These are phyloP conservation scores for Drosophila flavopinicola DNA, from an alignment of 2,888 invertebrate species.

Conservation along the genomic window DNA sequence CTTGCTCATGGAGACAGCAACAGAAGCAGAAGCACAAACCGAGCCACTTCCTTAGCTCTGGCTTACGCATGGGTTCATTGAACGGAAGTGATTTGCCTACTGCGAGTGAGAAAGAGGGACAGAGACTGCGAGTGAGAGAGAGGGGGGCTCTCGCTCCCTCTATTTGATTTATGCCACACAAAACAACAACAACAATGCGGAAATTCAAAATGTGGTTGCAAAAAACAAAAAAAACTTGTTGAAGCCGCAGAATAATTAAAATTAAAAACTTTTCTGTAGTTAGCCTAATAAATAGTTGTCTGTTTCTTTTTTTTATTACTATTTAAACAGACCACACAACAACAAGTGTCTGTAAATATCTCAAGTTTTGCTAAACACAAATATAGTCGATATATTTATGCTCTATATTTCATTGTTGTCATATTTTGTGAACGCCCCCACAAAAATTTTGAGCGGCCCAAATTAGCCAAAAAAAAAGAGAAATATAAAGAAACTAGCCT, in stretches of 20 bases:
- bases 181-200: slow-evolving; percentile 27
- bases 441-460: slow-evolving; percentile 36
- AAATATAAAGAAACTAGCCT: slow-evolving; percentile 13
- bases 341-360: slow-evolving; percentile 35
- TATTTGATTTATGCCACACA: slow-evolving; percentile 45
- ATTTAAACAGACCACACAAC: too few species aligned
- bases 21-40: slow-evolving; percentile 34
- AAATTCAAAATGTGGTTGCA: slow-evolving; percentile 34
- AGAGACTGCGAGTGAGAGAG: slow-evolving; percentile 2
- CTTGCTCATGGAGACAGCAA: slow-evolving; percentile 38
- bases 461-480: slow-evolving; percentile 40
- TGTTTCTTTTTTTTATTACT: too few species aligned
- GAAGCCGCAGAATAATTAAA: background rate
- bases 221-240: slow-evolving; percentile 1
- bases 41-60: slow-evolving; percentile 62
- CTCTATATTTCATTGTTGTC: slow-evolving; percentile 60
- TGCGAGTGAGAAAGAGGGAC: slow-evolving; percentile 7
- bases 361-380: slow-evolving; percentile 1
- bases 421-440: slow-evolving; percentile 55
- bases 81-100: slow-evolving; percentile 83
- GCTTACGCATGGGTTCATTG: slow-evolving; percentile 83
- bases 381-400: slow-evolving; percentile 17
- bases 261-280: too few species aligned
- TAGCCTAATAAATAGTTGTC: too few species aligned
- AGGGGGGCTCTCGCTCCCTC: slow-evolving; percentile 1